These are phyloP conservation scores for Styela clava DNA, from an alignment of 23 tunicate genomes.

Conservation along the genomic window DNA sequence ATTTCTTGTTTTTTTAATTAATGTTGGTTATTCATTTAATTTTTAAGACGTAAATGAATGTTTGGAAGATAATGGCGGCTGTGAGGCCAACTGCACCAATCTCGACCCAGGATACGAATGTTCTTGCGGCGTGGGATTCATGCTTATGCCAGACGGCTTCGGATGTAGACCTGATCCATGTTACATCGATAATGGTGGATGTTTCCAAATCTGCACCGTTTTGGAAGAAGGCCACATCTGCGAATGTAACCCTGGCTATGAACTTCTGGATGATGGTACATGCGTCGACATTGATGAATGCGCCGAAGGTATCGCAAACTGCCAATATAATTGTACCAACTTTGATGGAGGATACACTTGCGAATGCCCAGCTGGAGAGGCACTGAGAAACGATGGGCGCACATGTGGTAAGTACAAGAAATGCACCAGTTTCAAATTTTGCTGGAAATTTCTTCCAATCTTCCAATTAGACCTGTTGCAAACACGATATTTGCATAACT, in stretches of 20 bases:
- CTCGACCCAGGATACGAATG: conserved; percentile 68
- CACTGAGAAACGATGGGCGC: conserved; percentile 50
- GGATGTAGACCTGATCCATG: conserved; percentile 69
- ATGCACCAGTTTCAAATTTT: no score
- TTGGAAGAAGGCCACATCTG: conserved; percentile 47
- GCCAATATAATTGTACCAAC: conserved; percentile 91
- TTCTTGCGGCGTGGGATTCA: conserved; percentile 60
- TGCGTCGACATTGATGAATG: conserved; percentile 98
- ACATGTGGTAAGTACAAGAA: conserved; percentile 70
- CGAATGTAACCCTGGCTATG: conserved; percentile 67
- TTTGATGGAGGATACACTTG: conserved; percentile 75
- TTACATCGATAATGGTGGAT: conserved; percentile 81
- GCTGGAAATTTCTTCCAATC: no score
- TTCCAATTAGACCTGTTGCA: no score
- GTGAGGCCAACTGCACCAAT: conserved; percentile 75
- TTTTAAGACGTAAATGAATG: conserved; percentile 83
- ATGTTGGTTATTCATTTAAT: background rate
- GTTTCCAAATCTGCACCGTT: conserved; percentile 61
- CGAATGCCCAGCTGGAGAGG: conserved; percentile 77
- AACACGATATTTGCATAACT: no score
- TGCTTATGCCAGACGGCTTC: conserved; percentile 73
- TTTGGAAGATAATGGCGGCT: conserved; percentile 61
- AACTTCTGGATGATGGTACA: conserved; percentile 66
- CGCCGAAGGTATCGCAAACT: conserved; percentile 34
- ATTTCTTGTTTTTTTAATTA: no score